Conservation (phyloP, 2,113 vertebrate species). For the Pyxicephalus adspersus region DNA sequence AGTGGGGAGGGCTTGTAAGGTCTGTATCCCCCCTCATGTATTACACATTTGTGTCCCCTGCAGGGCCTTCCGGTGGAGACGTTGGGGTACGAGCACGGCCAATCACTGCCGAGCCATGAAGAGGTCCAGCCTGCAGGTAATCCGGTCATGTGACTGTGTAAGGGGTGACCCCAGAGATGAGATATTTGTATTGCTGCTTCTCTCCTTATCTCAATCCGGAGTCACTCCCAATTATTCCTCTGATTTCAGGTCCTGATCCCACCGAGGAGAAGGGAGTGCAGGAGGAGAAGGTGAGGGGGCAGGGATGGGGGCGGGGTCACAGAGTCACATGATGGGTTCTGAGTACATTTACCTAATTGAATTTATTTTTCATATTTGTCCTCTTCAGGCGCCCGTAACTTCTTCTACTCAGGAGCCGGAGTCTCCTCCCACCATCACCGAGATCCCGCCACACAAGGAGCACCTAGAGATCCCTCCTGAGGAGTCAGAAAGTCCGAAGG, state of each 20-base stretch:
- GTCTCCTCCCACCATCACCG: not conserved
- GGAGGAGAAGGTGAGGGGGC: rapidly evolving
- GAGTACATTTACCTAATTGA: too few relatives aligned
- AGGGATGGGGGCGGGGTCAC: too few relatives aligned
- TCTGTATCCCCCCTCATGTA: too few relatives aligned
- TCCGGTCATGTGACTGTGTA: not conserved
- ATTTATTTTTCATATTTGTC: too few relatives aligned
- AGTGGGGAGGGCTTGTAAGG: too few relatives aligned
- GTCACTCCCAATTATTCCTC: not conserved
- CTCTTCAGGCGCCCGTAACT: too few relatives aligned
- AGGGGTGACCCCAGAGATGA: too few relatives aligned
- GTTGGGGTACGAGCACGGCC: conserved; percentile 55
- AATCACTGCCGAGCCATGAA: rapidly evolving
- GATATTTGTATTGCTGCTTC: too few relatives aligned
- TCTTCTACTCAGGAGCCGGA: rapidly evolving
- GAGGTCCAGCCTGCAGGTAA: not conserved
- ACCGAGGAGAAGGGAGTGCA: not conserved
- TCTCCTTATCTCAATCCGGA: too few relatives aligned
- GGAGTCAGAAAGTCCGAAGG: not conserved
- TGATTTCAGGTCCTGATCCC: not conserved
- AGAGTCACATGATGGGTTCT: too few relatives aligned
- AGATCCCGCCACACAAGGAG: not conserved
- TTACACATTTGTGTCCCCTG: not conserved
- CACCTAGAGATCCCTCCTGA: not conserved
- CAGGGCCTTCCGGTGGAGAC: conserved; percentile 67